Conservation (phyloP, 2,797 vertebrate species). For the Thripadectes ignobilis region DNA sequence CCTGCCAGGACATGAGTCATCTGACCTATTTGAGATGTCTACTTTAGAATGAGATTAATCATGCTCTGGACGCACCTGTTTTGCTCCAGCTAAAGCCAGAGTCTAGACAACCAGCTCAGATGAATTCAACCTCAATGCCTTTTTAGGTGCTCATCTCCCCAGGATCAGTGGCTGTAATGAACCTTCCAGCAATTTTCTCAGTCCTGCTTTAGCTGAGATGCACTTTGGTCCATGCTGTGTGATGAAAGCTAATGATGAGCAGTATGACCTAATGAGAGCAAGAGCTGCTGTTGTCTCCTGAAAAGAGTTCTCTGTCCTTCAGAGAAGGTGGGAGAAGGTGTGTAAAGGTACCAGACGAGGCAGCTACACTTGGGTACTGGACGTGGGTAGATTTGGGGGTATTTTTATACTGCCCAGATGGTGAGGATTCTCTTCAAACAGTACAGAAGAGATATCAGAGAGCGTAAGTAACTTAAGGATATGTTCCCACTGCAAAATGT, state of each 20-base stretch:
- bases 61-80: constrained; percentile 17
- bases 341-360: neutral
- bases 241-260: constrained; percentile 29
- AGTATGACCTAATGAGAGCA: constrained; percentile 10
- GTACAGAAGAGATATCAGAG: neutral
- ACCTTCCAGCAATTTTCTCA: neutral
- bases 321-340: neutral
- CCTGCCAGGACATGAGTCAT: constrained; percentile 60
- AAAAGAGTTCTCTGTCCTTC: constrained; percentile 22
- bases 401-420: neutral
- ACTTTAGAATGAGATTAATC: constrained; percentile 55
- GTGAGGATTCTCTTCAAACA: neutral
- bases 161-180: neutral
- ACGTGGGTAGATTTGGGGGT: neutral
- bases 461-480: neutral
- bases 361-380: accelerated
- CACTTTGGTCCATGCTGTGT: constrained; percentile 14
- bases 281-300: neutral
- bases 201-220: neutral
- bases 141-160: constrained; percentile 11
- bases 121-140: neutral
- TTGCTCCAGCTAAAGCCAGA: constrained; percentile 22
- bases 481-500: neutral
- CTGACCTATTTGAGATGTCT: constrained; percentile 53
- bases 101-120: constrained; percentile 52